Evolutionary conservation across 2,797 vertebrate species (phyloP).

Genomic region (Syndactyla subalaris): DNA sequence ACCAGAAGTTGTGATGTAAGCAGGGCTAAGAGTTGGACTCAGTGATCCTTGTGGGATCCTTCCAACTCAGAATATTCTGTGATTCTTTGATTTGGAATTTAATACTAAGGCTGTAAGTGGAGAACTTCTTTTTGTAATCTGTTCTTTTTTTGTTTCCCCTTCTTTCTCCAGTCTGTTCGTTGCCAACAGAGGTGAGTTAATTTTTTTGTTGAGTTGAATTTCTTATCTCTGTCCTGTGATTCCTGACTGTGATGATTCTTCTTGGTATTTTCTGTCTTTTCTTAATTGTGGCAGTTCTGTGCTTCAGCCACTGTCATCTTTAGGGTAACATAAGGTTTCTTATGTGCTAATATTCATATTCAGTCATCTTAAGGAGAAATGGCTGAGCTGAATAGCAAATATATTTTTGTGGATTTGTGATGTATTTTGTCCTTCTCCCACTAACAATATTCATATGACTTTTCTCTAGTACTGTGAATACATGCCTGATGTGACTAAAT

Average conservation of each 20-base stretch:
- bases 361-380: background rate
- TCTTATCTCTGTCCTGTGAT: background rate
- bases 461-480: constrained; percentile 94
- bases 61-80: background rate
- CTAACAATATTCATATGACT: background rate
- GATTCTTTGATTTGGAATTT: background rate
- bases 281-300: background rate
- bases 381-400: background rate
- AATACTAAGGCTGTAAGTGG: background rate
- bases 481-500: constrained; percentile 98
- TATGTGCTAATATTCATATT: background rate
- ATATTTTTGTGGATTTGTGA: background rate
- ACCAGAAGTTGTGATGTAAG: background rate
- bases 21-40: background rate
- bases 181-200: constrained; percentile 93
- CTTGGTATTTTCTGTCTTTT: background rate
- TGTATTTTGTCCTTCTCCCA: background rate
- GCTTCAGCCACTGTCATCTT: background rate
- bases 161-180: constrained; percentile 88
- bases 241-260: background rate
- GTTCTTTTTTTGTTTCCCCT: background rate
- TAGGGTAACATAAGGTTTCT: background rate
- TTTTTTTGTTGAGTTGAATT: background rate
- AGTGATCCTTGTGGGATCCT: background rate
- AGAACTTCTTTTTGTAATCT: background rate